Percentiles rank a stretch among this genome's conserved stretches.
Evolutionary conservation across 2,888 invertebrate species (phyloP).

Genomic region (Tenodera sinensis): DNA sequence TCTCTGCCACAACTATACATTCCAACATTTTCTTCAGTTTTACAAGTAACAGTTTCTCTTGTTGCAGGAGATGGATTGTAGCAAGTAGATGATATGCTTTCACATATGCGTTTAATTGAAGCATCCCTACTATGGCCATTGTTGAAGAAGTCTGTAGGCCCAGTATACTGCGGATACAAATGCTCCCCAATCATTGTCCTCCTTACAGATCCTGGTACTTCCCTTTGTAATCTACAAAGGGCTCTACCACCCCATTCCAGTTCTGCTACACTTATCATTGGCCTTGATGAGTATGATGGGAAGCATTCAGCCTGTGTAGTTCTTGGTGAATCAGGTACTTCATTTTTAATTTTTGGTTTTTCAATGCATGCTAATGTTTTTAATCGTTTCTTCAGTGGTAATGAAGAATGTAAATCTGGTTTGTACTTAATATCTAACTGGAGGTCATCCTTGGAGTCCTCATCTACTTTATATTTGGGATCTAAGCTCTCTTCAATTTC

Average conservation of each 20-base stretch:
- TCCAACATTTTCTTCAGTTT: background rate
- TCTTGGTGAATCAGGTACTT: background rate
- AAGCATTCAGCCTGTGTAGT: conserved; percentile 11
- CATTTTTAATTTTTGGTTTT: background rate
- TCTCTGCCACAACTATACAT: background rate
- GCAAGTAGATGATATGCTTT: background rate
- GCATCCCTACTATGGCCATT: conserved; percentile 17
- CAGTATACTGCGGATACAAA: background rate
- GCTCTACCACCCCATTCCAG: conserved; percentile 35
- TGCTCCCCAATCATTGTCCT: background rate
- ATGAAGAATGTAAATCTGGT: conserved; percentile 9
- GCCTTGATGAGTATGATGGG: conserved; percentile 43
- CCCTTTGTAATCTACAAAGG: background rate
- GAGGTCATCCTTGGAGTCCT: background rate
- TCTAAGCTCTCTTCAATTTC: background rate
- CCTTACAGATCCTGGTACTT: background rate
- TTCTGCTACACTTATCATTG: conserved; percentile 45
- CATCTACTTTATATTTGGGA: background rate
- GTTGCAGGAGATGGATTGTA: background rate
- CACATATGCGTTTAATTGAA: background rate
- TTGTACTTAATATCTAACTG: conserved; percentile 10
- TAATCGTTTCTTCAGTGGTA: conserved; percentile 14
- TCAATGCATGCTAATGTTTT: background rate
- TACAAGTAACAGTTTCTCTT: background rate
- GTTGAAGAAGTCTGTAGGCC: conserved; percentile 27